phyloP scores from a whole-genome alignment of 1,140 invertebrate species.

The Platyura marginata region DNA sequence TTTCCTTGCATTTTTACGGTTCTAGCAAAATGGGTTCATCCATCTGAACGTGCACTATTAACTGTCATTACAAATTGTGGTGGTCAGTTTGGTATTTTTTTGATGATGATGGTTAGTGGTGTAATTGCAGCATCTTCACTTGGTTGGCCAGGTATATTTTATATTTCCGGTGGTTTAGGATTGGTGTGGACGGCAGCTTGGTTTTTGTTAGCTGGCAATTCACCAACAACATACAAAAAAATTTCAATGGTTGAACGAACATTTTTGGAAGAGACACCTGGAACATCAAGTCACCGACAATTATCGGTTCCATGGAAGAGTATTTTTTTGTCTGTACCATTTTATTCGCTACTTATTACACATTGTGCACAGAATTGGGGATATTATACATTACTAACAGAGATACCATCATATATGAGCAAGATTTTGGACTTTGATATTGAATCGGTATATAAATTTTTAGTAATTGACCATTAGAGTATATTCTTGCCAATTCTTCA shows the following conservation, averaged over 20 bases:
- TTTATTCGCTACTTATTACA: slow-evolving; percentile 78
- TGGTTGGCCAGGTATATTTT: slow-evolving; percentile 66
- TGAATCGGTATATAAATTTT: no score
- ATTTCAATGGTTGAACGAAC: slow-evolving; percentile 37
- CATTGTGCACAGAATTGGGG: slow-evolving; percentile 95
- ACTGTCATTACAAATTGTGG: slow-evolving; percentile 42
- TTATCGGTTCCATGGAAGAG: slow-evolving; percentile 58
- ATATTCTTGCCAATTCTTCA: no score
- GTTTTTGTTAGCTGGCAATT: slow-evolving; percentile 40
- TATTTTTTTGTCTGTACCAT: slow-evolving; percentile 63
- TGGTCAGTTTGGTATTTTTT: slow-evolving; percentile 51
- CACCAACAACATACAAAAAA: slow-evolving; percentile 34
- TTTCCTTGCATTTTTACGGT: slow-evolving; percentile 56
- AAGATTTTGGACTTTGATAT: no score
- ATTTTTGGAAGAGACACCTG: slow-evolving; percentile 35
- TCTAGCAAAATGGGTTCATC: slow-evolving; percentile 27
- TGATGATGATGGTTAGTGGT: slow-evolving; percentile 50
- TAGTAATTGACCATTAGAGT: no score
- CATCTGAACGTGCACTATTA: slow-evolving; percentile 33
- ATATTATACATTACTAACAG: slow-evolving; percentile 80
- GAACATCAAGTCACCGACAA: slow-evolving; percentile 8
- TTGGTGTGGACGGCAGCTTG: slow-evolving; percentile 41
- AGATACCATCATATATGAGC: slow-evolving; percentile 78
- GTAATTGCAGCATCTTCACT: slow-evolving; percentile 35
- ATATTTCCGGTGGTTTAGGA: slow-evolving; percentile 45